These are phyloP conservation scores for Sardina pilchardus DNA, from an alignment of 2,113 vertebrate species.

Conservation along the genomic window DNA sequence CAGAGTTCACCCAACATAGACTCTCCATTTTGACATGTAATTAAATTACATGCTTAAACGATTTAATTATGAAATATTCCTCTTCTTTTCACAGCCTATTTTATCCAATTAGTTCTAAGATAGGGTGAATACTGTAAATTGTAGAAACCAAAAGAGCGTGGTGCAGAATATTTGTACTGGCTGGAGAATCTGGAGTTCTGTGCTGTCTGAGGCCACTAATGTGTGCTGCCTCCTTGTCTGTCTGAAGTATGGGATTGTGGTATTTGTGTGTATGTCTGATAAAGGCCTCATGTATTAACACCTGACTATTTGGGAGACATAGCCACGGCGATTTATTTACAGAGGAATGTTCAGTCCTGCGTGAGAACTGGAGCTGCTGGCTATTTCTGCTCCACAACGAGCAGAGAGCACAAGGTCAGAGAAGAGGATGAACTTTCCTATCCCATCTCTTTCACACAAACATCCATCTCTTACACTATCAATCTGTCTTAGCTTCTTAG, in stretches of 20 bases:
- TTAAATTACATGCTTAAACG: too few species aligned
- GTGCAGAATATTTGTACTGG: too few species aligned
- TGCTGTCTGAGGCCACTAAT: neutral
- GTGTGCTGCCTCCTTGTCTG: neutral
- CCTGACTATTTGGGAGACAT: neutral
- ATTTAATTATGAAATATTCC: too few species aligned
- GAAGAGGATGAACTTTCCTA: neutral
- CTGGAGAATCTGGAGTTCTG: too few species aligned
- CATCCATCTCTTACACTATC: neutral
- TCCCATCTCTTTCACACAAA: neutral
- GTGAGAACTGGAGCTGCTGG: neutral
- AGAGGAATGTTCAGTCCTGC: neutral
- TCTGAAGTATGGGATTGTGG: neutral
- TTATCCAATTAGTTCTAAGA: too few species aligned
- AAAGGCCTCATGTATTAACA: neutral
- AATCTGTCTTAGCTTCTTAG: neutral
- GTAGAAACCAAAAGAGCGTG: too few species aligned
- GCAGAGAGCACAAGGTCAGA: neutral
- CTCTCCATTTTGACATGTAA: too few species aligned
- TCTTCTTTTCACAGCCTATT: too few species aligned
- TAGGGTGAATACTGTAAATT: too few species aligned
- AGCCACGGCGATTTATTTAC: neutral
- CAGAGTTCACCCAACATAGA: too few species aligned
- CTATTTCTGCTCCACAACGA: neutral
- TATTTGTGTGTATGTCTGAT: neutral